Evolutionary conservation across 2,797 vertebrate genomes (phyloP), one percentile per base, ranked within the genome.

Genomic region (Sparus aurata): DNA sequence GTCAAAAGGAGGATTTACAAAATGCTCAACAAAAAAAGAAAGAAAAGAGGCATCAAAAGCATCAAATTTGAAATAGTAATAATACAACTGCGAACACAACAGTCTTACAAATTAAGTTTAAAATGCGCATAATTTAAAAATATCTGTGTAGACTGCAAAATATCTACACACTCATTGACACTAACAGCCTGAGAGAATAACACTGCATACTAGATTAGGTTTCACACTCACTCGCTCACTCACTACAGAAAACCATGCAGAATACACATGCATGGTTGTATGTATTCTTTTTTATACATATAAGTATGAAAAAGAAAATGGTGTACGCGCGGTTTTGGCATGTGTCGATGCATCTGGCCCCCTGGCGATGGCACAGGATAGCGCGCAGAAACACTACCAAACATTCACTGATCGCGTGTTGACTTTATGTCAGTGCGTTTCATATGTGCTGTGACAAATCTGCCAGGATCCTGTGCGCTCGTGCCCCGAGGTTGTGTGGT

Each of bases 401-500:
- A 64, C 41, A 6, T 38, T 38, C 25, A 22, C 47, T 60, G 22
- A 13, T 12, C 27, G 64, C n/a, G 3, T 60, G 57, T 58, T 16
- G 30, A 66, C 27, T 13, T 25, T 61, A 58, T 34, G 63, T 34
- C 27, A 25, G 43, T 57, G 13, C 52, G 27, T 38, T 75, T 74
- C 25, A 5, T 69, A 27, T 73, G 62, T 45, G 55, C 25, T 62
- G 69, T 69, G 70, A 84, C 16, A 66, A 84, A 75, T 77, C 41
- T 43, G 59, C 22, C 52, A 43, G 52, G n/a, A 65, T 75, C 50
- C 30, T 52, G 49, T 43, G 23, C 3, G 3, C 75, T 54, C 22
- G 25, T 63, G 68, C 58, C 80, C 64, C 45, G 53, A 75, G 71
- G 78, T 55, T 79, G 60, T 75, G 73, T 82, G 43, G 69, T 62